Percentiles rank a stretch among this genome's conserved stretches.
Conservation (phyloP, 2,888 invertebrate genomes). For the Acanthococcus lagerstroemiae region DNA sequence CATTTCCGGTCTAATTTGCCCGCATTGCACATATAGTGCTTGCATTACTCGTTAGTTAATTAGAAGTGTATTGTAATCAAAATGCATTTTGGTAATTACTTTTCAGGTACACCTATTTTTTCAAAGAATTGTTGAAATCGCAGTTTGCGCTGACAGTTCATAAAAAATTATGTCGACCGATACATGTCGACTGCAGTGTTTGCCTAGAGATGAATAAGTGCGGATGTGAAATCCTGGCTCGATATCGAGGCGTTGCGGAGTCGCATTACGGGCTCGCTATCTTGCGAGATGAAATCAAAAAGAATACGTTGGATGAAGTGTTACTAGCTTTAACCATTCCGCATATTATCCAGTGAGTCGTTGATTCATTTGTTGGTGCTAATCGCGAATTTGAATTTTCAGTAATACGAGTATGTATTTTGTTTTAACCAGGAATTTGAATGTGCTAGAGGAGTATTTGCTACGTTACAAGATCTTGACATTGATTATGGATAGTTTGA, state of each 20-base stretch:
- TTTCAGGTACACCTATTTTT: background rate
- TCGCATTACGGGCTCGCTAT: slow-evolving; percentile 14
- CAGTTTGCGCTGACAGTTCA: slow-evolving; percentile 18
- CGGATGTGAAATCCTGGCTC: slow-evolving; percentile 1
- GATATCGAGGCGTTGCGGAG: slow-evolving; percentile 10
- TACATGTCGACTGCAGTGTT: slow-evolving; percentile 8
- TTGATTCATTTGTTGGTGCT: background rate
- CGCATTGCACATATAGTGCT: too few species aligned
- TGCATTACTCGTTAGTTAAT: too few species aligned
- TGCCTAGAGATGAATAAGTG: slow-evolving; percentile 10
- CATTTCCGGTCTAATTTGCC: too few species aligned
- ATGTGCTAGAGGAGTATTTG: slow-evolving; percentile 12
- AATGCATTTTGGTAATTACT: too few species aligned
- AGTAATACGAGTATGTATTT: background rate
- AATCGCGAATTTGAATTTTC: background rate
- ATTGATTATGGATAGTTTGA: slow-evolving; percentile 1
- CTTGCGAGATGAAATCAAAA: slow-evolving; percentile 1
- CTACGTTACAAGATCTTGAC: slow-evolving; percentile 12
- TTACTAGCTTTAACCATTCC: slow-evolving; percentile 7
- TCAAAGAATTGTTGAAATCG: slow-evolving; percentile 12
- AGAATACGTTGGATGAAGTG: background rate
- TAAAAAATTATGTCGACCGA: slow-evolving; percentile 17
- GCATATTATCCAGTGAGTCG: slow-evolving; percentile 11
- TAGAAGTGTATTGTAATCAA: too few species aligned
- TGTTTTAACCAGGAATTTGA: slow-evolving; percentile 16